A percentile compares a stretch with the other conserved stretches of the same genome.
Evolutionary conservation across 2,888 invertebrate species (phyloP).

Genomic region (Eupithecia centaureata): DNA sequence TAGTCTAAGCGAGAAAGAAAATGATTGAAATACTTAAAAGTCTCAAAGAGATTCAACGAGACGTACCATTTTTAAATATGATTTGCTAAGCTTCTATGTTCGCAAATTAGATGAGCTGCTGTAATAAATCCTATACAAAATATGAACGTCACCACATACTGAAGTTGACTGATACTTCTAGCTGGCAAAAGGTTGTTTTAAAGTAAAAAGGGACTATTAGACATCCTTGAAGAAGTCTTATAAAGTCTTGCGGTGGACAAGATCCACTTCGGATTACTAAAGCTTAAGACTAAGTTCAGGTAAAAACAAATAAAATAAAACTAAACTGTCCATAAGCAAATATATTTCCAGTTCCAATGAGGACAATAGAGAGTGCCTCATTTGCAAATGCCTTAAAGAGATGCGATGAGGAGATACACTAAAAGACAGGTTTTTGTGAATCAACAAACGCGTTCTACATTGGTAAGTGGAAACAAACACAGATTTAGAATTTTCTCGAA

Average conservation of each 20-base stretch:
- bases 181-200: too few species aligned
- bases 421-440: constrained; percentile 2
- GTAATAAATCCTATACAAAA: neutral
- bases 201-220: too few species aligned
- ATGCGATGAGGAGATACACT: neutral
- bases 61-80: too few species aligned
- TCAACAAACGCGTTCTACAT: neutral
- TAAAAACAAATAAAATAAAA: neutral
- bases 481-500: constrained; percentile 20
- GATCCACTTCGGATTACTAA: neutral
- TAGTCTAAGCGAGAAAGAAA: too few species aligned
- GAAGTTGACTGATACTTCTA: too few species aligned
- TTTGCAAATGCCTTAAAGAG: neutral
- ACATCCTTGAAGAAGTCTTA: too few species aligned
- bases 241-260: neutral
- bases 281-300: neutral
- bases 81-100: neutral
- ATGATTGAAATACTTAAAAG: too few species aligned
- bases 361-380: neutral
- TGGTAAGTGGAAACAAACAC: neutral
- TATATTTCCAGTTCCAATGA: neutral
- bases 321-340: neutral
- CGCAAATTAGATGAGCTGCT: neutral
- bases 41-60: too few species aligned
- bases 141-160: too few species aligned